These are phyloP conservation scores for Empidonax traillii DNA, from an alignment of 2,113 vertebrate species.

Conservation along the genomic window DNA sequence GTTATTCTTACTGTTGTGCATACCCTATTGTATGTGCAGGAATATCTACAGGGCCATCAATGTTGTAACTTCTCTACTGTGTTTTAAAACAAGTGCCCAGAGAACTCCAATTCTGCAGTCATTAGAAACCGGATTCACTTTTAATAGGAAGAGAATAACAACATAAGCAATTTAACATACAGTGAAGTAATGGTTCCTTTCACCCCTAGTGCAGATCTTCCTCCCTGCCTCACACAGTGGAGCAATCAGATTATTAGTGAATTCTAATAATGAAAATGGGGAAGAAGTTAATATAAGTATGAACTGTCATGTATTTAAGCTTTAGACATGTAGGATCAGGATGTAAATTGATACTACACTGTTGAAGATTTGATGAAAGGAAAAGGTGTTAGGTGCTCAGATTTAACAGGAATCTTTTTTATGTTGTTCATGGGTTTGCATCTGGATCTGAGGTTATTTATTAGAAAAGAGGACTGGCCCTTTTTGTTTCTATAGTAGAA, in stretches of 20 bases:
- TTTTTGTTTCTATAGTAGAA: neutral
- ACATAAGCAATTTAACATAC: neutral
- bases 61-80: neutral
- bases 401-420: neutral
- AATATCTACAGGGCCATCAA: neutral
- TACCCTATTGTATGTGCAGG: neutral
- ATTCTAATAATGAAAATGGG: neutral
- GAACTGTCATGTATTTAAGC: neutral
- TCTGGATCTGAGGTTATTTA: neutral
- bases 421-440: neutral
- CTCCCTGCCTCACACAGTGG: neutral
- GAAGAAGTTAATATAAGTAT: neutral
- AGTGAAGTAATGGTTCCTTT: neutral
- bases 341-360: neutral
- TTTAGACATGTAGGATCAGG: neutral
- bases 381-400: neutral
- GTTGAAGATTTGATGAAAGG: conserved; percentile 23
- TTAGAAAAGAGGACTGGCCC: neutral
- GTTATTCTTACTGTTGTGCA: neutral
- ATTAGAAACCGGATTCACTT: neutral
- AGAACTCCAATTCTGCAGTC: neutral
- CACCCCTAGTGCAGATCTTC: neutral
- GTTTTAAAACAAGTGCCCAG: neutral
- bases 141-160: neutral
- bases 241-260: neutral